These are phyloP conservation scores for Acrossocheilus wenchowensis DNA, from an alignment of 2,797 vertebrate genomes.

Conservation along the genomic window DNA sequence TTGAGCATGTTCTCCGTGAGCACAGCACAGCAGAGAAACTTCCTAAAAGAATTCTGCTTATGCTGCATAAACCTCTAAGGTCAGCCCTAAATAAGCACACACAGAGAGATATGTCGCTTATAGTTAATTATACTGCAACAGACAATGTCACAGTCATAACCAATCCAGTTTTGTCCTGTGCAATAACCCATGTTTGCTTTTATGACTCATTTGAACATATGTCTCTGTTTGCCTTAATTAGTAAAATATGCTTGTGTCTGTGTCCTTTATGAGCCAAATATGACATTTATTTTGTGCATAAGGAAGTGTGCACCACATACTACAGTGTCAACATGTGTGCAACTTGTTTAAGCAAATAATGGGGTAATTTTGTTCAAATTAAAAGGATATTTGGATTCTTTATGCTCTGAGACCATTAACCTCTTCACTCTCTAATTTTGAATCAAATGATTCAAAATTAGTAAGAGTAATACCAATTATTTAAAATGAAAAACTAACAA, in stretches of 20 bases:
- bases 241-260: slow-evolving; percentile 23
- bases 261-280: slow-evolving; percentile 21
- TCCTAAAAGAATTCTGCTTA: not conserved
- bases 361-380: not conserved
- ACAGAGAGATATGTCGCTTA: not conserved
- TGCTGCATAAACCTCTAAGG: not conserved
- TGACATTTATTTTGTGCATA: not conserved
- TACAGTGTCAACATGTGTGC: not conserved
- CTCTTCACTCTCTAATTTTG: not conserved
- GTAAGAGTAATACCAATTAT: not conserved
- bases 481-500: not conserved
- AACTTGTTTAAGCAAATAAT: not conserved
- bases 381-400: slow-evolving; percentile 17
- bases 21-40: not conserved
- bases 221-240: slow-evolving; percentile 47
- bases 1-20: not conserved
- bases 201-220: slow-evolving; percentile 28
- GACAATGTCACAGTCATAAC: slow-evolving; percentile 5
- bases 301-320: not conserved
- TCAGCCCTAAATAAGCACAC: not conserved
- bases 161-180: not conserved
- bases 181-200: slow-evolving; percentile 50
- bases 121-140: slow-evolving; percentile 21
- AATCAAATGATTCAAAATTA: not conserved
- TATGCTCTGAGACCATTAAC: not conserved